A percentile compares a stretch with the other conserved stretches of the same genome.
Evolutionary conservation across 2,888 invertebrate genomes (phyloP).

Genomic region (Pachliopta kotzebuea): DNA sequence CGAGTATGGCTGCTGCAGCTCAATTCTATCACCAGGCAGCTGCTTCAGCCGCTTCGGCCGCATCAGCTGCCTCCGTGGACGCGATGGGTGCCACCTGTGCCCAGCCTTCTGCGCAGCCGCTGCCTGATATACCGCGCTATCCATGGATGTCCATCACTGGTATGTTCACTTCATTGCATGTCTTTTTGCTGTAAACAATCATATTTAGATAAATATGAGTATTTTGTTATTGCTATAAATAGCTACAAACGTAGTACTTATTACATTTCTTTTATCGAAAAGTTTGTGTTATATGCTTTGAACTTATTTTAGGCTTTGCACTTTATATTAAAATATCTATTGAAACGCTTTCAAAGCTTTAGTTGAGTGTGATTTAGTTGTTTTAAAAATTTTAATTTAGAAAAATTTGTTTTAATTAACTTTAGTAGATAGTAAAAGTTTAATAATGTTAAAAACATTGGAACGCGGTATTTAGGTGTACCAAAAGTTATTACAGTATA

Average conservation of each 20-base stretch:
- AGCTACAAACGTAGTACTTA: neutral
- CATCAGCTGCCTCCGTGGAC: conserved; percentile 88
- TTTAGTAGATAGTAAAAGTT: neutral
- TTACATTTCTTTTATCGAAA: neutral
- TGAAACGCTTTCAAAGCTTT: neutral
- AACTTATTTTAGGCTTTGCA: neutral
- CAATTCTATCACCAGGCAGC: conserved; percentile 95
- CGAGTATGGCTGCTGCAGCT: conserved; percentile 86
- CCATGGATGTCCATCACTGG: conserved; percentile 99
- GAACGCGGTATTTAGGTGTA: neutral
- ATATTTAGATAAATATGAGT: neutral
- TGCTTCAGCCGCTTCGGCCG: conserved; percentile 87
- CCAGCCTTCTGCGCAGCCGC: conserved; percentile 90
- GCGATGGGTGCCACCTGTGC: conserved; percentile 91
- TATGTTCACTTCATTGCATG: conserved; percentile 81
- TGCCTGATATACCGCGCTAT: conserved; percentile 95
- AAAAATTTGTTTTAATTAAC: neutral
- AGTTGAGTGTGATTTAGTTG: neutral
- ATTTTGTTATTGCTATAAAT: neutral
- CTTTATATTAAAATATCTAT: neutral
- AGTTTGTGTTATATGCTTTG: neutral
- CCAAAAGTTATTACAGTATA: neutral
- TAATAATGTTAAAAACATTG: neutral
- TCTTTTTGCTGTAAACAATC: conserved; percentile 36
- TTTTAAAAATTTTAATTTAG: neutral